A percentile compares a stretch with the other conserved stretches of the same genome.
These are phyloP conservation scores for Chelonus insularis DNA, from an alignment of 1,140 invertebrate species.

Conservation along the genomic window DNA sequence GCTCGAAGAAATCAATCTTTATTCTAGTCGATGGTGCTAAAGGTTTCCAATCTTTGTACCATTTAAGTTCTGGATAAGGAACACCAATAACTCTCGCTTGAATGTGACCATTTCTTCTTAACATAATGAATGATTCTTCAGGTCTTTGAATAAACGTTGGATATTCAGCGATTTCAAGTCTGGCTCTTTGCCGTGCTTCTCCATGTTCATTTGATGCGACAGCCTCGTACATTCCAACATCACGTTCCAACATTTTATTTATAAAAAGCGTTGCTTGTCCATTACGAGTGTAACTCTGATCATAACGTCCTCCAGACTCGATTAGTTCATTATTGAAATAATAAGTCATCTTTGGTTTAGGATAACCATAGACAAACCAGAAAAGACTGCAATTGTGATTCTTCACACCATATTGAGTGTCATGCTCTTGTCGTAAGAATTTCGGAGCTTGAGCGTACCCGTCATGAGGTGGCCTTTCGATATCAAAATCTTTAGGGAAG, in stretches of 20 bases:
- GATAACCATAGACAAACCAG: slow-evolving; percentile 93
- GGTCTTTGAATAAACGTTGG: slow-evolving; percentile 86
- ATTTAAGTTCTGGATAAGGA: slow-evolving; percentile 93
- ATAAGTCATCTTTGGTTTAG: slow-evolving; percentile 87
- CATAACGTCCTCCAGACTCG: slow-evolving; percentile 79
- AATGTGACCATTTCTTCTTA: slow-evolving; percentile 73
- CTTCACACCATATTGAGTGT: slow-evolving; percentile 85
- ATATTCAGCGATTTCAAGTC: slow-evolving; percentile 87
- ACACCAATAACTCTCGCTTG: slow-evolving; percentile 86
- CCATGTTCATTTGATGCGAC: slow-evolving; percentile 92
- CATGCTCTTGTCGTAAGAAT: slow-evolving; percentile 83
- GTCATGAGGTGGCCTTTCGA: slow-evolving; percentile 82
- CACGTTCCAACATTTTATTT: slow-evolving; percentile 85
- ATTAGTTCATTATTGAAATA: slow-evolving; percentile 83
- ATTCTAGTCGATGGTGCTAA: slow-evolving; percentile 77
- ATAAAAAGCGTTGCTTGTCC: slow-evolving; percentile 86
- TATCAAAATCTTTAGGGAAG: slow-evolving; percentile 88
- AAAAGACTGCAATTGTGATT: slow-evolving; percentile 84
- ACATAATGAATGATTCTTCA: slow-evolving; percentile 78
- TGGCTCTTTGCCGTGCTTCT: slow-evolving; percentile 79
- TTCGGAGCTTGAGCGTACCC: slow-evolving; percentile 79
- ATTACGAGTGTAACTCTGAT: slow-evolving; percentile 84
- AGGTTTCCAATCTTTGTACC: slow-evolving; percentile 96
- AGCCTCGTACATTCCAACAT: slow-evolving; percentile 93
- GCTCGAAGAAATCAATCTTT: slow-evolving; percentile 83